phyloP scores from a whole-genome alignment of 2,797 vertebrate genomes.

The Mionectes olivaceus region DNA sequence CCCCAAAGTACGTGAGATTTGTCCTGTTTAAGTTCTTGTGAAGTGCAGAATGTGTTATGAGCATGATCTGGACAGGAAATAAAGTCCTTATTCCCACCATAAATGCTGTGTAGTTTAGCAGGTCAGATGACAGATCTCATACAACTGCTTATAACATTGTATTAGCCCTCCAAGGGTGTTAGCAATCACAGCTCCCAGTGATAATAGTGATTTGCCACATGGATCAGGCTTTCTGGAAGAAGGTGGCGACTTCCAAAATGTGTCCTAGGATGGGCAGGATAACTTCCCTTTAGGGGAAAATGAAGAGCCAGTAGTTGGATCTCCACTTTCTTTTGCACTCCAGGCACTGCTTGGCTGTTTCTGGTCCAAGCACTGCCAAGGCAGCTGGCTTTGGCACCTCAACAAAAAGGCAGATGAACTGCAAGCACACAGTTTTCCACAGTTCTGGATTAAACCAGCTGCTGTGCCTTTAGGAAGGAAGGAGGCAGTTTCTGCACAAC shows the following conservation, averaged over 20 bases:
- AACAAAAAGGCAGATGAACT: neutral
- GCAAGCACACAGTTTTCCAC: neutral
- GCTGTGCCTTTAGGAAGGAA: neutral
- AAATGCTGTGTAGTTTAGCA: neutral
- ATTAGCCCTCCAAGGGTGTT: neutral
- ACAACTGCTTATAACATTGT: neutral
- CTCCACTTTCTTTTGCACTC: neutral
- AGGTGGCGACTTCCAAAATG: neutral
- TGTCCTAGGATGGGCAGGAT: neutral
- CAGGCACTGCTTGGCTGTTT: neutral
- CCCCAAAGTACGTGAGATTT: neutral
- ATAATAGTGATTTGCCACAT: accelerated
- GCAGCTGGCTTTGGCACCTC: neutral
- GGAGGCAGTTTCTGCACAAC: neutral
- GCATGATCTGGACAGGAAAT: conserved; percentile 1
- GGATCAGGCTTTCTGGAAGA: neutral
- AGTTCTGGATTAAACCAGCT: neutral
- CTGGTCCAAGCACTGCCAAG: neutral
- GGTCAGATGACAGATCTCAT: neutral
- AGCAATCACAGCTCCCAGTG: neutral
- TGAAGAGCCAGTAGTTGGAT: neutral
- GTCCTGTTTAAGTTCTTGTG: neutral
- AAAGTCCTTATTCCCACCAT: neutral
- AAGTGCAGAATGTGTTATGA: neutral
- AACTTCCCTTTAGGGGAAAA: neutral